Evolutionary conservation across 2,888 invertebrate species (phyloP).

Genomic region (Hartigia nigra): DNA sequence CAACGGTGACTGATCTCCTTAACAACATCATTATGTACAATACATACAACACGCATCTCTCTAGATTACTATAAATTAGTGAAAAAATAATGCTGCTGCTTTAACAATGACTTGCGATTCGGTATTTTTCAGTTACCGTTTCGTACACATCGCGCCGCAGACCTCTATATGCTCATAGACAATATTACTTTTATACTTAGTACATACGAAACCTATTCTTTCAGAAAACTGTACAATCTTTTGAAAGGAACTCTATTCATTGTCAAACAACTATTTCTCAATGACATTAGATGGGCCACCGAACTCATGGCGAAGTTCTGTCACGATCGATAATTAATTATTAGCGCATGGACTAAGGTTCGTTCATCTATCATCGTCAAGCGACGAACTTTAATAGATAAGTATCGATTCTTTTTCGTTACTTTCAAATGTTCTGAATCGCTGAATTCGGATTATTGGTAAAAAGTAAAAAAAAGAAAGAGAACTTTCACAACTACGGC

Average conservation of each 20-base stretch:
- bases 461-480: neutral
- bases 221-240: neutral
- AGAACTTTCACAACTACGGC: neutral
- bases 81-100: slow-evolving; percentile 65
- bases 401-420: slow-evolving; percentile 24
- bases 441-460: neutral
- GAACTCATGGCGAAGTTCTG: neutral
- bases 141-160: neutral
- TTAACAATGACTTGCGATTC: slow-evolving; percentile 49
- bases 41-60: slow-evolving; percentile 13
- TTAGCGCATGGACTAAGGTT: slow-evolving; percentile 9
- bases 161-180: neutral
- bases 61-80: slow-evolving; percentile 54
- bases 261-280: neutral
- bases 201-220: neutral
- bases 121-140: neutral
- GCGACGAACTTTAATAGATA: slow-evolving; percentile 25
- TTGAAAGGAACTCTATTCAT: neutral
- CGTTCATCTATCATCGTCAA: slow-evolving; percentile 7
- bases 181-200: neutral
- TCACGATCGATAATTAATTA: neutral
- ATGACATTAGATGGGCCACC: neutral
- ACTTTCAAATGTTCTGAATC: neutral
- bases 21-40: slow-evolving; percentile 4
- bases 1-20: neutral